A percentile compares a stretch with the other conserved stretches of the same genome.
Evolutionary conservation across 2,797 vertebrate genomes (phyloP).

Genomic region (Chrysocyon brachyurus): DNA sequence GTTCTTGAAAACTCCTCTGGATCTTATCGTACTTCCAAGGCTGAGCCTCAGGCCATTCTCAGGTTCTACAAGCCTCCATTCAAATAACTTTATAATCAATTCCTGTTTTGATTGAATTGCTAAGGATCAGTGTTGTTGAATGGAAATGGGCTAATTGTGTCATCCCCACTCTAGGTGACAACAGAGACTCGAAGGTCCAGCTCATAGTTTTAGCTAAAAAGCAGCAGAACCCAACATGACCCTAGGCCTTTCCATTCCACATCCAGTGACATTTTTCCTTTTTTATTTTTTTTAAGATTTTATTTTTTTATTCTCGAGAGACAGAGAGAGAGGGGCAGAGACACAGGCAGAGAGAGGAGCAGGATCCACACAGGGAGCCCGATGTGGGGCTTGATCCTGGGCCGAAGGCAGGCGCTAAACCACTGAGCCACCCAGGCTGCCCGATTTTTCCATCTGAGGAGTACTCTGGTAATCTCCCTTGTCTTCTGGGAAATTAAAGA

Average conservation of each 20-base stretch:
- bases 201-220: neutral
- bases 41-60: neutral
- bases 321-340: too few relatives aligned
- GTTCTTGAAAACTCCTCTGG: neutral
- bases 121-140: neutral
- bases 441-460: neutral
- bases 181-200: neutral
- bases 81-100: neutral
- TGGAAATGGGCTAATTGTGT: neutral
- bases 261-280: neutral
- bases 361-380: too few relatives aligned
- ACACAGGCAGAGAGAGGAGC: too few relatives aligned
- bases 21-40: neutral
- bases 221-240: fast-evolving
- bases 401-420: too few relatives aligned
- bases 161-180: fast-evolving
- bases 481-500: neutral
- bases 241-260: neutral
- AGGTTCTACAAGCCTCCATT: neutral
- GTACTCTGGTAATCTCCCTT: neutral
- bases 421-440: too few relatives aligned
- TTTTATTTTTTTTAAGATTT: neutral
- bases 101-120: neutral
- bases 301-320: too few relatives aligned
- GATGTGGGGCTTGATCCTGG: too few relatives aligned